phyloP scores from a whole-genome alignment of 1,140 invertebrate species.

The Drosophila nasuta region DNA sequence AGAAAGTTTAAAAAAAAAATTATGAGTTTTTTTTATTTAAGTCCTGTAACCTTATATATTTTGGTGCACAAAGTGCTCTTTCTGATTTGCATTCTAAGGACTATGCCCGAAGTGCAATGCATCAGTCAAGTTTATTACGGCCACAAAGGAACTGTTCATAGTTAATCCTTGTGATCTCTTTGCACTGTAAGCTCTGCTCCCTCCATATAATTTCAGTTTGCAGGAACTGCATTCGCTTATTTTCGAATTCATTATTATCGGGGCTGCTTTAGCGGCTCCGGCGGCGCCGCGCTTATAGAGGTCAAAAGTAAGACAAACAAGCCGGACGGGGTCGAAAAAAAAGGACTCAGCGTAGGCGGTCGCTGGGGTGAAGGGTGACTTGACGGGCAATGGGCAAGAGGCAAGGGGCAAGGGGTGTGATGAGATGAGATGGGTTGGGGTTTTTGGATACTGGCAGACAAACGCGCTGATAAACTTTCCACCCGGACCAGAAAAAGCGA shows the following conservation, averaged over 20 bases:
- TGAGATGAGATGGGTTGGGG: neutral
- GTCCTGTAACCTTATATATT: no score
- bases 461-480: constrained; percentile 78
- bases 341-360: constrained; percentile 28
- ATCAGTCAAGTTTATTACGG: constrained; percentile 26
- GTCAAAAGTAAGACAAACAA: constrained; percentile 83
- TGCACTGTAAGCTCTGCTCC: neutral
- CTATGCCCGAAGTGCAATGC: neutral
- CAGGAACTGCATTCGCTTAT: constrained; percentile 37
- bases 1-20: no score
- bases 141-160: constrained; percentile 18
- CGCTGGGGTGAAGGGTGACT: neutral
- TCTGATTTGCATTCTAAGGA: neutral
- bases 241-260: constrained; percentile 74
- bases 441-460: constrained; percentile 50
- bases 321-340: constrained; percentile 57
- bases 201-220: constrained; percentile 12
- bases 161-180: constrained; percentile 36
- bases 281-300: constrained; percentile 67
- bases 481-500: constrained; percentile 44
- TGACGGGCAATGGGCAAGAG: no score
- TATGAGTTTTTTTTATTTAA: no score
- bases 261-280: constrained; percentile 41
- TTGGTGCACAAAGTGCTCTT: neutral
- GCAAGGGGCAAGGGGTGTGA: neutral